Evolutionary conservation across 2,797 vertebrate species (phyloP), one percentile per base, ranked within the genome.

Genomic region (Smutsia gigantea): DNA sequence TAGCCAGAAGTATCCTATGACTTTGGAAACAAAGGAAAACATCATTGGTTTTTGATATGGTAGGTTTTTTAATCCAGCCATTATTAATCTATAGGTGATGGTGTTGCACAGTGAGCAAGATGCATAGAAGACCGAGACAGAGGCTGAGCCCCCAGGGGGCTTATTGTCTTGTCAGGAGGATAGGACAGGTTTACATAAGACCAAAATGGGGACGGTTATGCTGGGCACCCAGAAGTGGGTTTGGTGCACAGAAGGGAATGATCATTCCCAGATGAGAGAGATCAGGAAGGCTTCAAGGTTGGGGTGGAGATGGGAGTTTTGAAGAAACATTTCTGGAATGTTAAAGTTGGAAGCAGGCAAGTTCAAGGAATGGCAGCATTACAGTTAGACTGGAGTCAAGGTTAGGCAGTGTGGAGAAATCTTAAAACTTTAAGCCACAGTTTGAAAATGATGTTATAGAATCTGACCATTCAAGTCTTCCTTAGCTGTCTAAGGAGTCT

Each of bases 1-100:
- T 88, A 61, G 57, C 82, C 29, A n/a, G 25, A 13, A 49, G 8
- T 51, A 46, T n/a, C 77, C 37, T 77, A 71, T 12, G 14, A 29
- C 42, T 88, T 78, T 53, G 89, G 29, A 14, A 46, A 88, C 4
- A 90, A 92, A 63, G 19, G 8, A 96, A 46, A 79, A 46, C 14
- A 79, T 4, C 23, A 19, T 37, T 15, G 31, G 17, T 15, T 53
- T 90, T 69, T 64, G 13, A 69, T 68, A 12, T 8, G 8, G 3
- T 79, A 13, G 23, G 39, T n/a, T 39, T 59, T 91, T 93, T 51
- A 3, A 88, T 83, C 59, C 27, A 64, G 29, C 25, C n/a, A 55
- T 71, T 42, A 42, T 34, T 72, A 59, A 71, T 85, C 57, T 69
- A 9, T 66, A 7, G 10, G 9, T n/a, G 10, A 55, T 21, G 23